Conservation (phyloP, 1,140 invertebrate genomes). For the Triops cancriformis region DNA sequence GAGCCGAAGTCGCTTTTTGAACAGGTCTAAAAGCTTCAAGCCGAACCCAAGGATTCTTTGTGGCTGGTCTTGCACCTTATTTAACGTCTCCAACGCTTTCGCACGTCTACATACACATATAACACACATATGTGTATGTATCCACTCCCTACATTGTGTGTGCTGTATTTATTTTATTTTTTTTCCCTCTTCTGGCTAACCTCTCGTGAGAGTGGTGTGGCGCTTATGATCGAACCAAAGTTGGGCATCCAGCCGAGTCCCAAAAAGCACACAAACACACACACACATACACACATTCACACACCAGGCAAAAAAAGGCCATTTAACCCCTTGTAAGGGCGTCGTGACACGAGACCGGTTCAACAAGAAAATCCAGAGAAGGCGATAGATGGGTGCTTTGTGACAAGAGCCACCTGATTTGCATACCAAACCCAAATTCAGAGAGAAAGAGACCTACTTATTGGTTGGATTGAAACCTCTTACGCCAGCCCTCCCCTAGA, state of each 20-base stretch:
- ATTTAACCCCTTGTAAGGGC: conserved; percentile 13
- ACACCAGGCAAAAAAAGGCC: not conserved
- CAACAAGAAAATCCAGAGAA: conserved; percentile 7
- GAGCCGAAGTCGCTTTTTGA: not conserved
- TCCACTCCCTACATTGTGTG: not conserved
- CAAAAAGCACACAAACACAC: not conserved
- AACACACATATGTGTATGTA: not conserved
- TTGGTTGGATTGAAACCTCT: not conserved
- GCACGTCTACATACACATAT: too few relatives aligned
- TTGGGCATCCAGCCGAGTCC: not conserved
- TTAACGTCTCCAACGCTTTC: too few relatives aligned
- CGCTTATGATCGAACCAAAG: conserved; percentile 4
- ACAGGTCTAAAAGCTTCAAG: conserved; percentile 6
- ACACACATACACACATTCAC: too few relatives aligned
- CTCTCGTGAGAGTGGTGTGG: not conserved
- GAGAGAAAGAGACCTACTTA: conserved; percentile 4
- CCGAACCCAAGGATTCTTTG: not conserved
- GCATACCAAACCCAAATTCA: not conserved
- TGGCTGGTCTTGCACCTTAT: not conserved
- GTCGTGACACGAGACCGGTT: conserved; percentile 12
- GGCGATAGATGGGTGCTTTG: conserved; percentile 9
- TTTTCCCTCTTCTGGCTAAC: not conserved
- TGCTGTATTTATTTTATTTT: not conserved
- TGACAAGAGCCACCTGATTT: conserved; percentile 10
- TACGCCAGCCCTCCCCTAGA: not conserved